Evolutionary conservation across 1,140 invertebrate species (phyloP).

Genomic region (Galendromus occidentalis): DNA sequence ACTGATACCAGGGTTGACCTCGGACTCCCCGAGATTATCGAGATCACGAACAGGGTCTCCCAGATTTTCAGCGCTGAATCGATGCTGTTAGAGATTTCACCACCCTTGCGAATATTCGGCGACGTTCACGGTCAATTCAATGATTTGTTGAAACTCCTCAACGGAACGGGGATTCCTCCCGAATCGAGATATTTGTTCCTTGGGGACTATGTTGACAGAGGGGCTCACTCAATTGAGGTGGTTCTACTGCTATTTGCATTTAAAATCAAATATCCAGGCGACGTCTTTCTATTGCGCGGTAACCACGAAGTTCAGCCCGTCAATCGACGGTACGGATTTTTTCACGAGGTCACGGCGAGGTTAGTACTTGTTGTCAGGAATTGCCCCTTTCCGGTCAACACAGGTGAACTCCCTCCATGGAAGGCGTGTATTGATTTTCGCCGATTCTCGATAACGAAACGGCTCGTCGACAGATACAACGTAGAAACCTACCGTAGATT

Average conservation of each 20-base stretch:
- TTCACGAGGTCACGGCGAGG: neutral
- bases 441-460: too few relatives aligned
- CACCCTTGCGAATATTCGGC: neutral
- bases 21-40: neutral
- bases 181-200: slow-evolving; percentile 7
- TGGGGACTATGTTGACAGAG: slow-evolving; percentile 13
- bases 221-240: slow-evolving; percentile 8
- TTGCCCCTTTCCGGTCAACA: too few relatives aligned
- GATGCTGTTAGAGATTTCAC: neutral
- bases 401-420: too few relatives aligned
- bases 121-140: neutral
- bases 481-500: neutral
- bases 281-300: neutral
- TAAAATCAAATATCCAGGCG: neutral
- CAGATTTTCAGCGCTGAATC: neutral
- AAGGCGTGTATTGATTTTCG: too few relatives aligned
- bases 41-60: neutral
- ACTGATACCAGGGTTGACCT: neutral
- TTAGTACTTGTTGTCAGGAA: too few relatives aligned
- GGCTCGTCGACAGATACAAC: neutral
- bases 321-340: neutral
- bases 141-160: neutral
- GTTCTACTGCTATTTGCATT: slow-evolving; percentile 12
- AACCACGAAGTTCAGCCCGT: slow-evolving; percentile 5
- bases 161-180: neutral